A percentile compares a stretch with the other conserved stretches of the same genome.
Conservation (phyloP, 2,113 vertebrate species). For the Danio rerio region DNA sequence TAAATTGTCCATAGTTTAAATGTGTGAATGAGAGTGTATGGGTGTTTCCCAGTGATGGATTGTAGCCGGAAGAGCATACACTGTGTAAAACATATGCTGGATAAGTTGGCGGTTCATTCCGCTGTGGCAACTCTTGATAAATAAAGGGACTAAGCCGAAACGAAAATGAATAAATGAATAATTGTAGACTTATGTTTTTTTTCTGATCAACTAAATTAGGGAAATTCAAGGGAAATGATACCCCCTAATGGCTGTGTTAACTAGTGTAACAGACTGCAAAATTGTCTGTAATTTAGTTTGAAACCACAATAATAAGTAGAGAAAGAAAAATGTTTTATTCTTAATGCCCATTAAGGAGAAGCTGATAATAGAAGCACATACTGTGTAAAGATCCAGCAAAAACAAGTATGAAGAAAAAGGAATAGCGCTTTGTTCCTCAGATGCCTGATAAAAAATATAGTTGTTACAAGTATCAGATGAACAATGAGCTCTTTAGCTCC, state of each 20-base stretch:
- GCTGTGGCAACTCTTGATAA: too few species aligned
- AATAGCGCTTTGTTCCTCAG: neutral
- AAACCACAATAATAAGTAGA: neutral
- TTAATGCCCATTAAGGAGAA: neutral
- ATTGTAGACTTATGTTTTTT: too few species aligned
- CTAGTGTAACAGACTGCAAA: neutral
- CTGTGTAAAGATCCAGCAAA: neutral
- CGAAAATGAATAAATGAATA: too few species aligned
- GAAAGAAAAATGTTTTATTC: neutral
- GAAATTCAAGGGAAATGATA: conserved; percentile 15
- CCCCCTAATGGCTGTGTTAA: conserved; percentile 15
- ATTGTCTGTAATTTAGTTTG: neutral
- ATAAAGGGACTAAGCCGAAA: too few species aligned
- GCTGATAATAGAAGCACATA: neutral
- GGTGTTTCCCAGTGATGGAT: too few species aligned
- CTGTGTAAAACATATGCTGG: too few species aligned
- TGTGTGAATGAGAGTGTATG: too few species aligned
- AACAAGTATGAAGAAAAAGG: neutral
- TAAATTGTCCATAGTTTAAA: too few species aligned
- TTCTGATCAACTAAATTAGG: neutral
- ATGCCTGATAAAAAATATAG: neutral
- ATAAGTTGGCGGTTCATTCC: too few species aligned
- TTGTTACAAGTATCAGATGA: neutral
- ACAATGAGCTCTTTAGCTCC: conserved; percentile 1
- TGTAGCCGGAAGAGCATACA: too few species aligned